Base-by-base conservation (phyloP, 2,888 invertebrate species). In the Ectemnius lituratus region DNA sequence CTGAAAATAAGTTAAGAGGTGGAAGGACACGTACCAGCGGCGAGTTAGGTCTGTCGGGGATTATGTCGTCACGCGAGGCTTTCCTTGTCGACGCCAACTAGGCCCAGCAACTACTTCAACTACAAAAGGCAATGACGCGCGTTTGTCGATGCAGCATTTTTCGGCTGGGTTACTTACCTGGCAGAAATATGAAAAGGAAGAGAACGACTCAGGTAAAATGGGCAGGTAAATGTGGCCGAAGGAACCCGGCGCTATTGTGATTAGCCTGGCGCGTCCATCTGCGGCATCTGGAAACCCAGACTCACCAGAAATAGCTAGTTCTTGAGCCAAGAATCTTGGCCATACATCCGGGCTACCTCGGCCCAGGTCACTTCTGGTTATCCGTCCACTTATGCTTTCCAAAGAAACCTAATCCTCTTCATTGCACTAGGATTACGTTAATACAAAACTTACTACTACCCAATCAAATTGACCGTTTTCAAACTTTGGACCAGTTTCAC, bases 181-280 rank as follows among this genome's bases (percentile, higher is more conserved):
- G 37, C 60, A n/a, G 65, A 73, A 62, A 73, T 60, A 4, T 49
- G 14, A 65, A 73, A 16, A 49, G 61, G 65, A 62, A 47, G 57
- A 66, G 37, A 61, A 27, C 49, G 63, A n/a, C 61, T 67, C 73
- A 75, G 75, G 73, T 75, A 75, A 69, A 62, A 2, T 2, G 60
- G 23, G 20, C 16, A 47, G 60, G 37, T 37, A 37, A 72, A 59
- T 56, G 18, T 58, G 45, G 49, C 61, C 13, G 62, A 68, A 64
- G 68, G 65, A 47, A 11, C 47, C 16, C n/a, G 52, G n/a, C 20
- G 65, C 74, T 68, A 76, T 76, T 76, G 76, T 74, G 76, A 76
- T 73, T 76, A 74, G 72, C 65, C 70, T 18, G 27, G 59, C 59
- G 52, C 37, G 78, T 76, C 76, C 78, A 78, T 78, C 78, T 73